Evolutionary conservation across 2,888 invertebrate species (phyloP).

Genomic region (Thereva unica): DNA sequence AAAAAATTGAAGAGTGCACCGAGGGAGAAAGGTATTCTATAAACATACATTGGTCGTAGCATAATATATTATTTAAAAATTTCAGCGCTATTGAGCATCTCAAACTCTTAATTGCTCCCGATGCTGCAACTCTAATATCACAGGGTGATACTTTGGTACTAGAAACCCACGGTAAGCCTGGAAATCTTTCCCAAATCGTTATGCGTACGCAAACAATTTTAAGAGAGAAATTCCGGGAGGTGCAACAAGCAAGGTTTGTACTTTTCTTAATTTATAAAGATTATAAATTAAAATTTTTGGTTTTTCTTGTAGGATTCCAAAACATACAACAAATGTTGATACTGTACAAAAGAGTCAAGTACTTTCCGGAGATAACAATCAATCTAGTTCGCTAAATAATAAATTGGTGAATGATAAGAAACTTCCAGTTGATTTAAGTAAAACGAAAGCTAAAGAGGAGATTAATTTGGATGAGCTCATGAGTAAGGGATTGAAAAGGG

Average conservation of each 20-base stretch:
- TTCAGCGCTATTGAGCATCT: slow-evolving; percentile 54
- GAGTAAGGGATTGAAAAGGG: slow-evolving; percentile 54
- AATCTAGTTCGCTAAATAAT: slow-evolving; percentile 21
- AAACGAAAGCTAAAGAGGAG: slow-evolving; percentile 38
- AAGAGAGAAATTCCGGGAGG: slow-evolving; percentile 57
- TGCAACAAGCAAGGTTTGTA: slow-evolving; percentile 55
- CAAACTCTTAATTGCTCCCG: slow-evolving; percentile 65
- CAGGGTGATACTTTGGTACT: slow-evolving; percentile 77
- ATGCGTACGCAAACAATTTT: slow-evolving; percentile 56
- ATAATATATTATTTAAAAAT: not conserved
- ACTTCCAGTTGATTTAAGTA: slow-evolving; percentile 40
- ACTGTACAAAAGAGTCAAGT: slow-evolving; percentile 10
- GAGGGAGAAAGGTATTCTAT: slow-evolving; percentile 52
- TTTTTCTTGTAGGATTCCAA: slow-evolving; percentile 36
- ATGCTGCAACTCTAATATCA: slow-evolving; percentile 76
- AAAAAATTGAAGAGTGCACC: slow-evolving; percentile 52
- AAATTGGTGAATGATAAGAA: slow-evolving; percentile 40
- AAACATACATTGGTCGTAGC: not conserved
- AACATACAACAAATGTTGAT: slow-evolving; percentile 8
- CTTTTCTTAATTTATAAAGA: slow-evolving; percentile 2
- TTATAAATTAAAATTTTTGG: not conserved
- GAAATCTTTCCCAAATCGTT: slow-evolving; percentile 54
- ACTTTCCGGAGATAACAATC: slow-evolving; percentile 36
- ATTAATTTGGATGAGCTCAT: slow-evolving; percentile 55
- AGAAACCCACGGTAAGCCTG: slow-evolving; percentile 63